Conservation (phyloP, 2,888 invertebrate genomes). For the Dasysyrphus tricinctus region DNA sequence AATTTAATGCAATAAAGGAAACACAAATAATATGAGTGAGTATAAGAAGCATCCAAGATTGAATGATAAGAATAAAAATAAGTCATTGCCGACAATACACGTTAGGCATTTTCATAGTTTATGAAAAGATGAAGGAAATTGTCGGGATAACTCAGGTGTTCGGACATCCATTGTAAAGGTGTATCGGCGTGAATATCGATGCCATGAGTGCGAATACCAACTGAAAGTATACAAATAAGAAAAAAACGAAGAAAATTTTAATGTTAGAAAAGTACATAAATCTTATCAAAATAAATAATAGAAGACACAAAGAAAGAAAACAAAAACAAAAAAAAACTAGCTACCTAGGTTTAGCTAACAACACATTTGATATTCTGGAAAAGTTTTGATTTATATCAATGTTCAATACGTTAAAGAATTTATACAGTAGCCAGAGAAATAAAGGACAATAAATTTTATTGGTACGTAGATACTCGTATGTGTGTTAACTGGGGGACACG, state of each 20-base stretch:
- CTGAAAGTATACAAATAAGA: conserved; percentile 85
- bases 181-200: conserved; percentile 93
- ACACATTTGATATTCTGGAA: conserved; percentile 67
- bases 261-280: conserved; percentile 60
- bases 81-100: conserved; percentile 36
- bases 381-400: conserved; percentile 70
- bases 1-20: conserved; percentile 65
- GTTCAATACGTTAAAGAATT: conserved; percentile 65
- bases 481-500: conserved; percentile 25
- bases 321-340: not conserved
- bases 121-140: conserved; percentile 97
- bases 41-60: conserved; percentile 53
- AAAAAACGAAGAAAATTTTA: conserved; percentile 53
- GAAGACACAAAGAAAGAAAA: not conserved
- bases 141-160: conserved; percentile 98
- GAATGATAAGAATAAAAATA: conserved; percentile 58
- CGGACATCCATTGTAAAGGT: conserved; percentile 98
- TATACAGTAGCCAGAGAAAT: conserved; percentile 32
- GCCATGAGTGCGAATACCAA: conserved; percentile 93
- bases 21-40: conserved; percentile 62
- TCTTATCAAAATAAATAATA: conserved; percentile 37
- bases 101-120: conserved; percentile 79
- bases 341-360: not conserved
- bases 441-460: conserved; percentile 36
- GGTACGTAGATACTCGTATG: not conserved